Evolutionary conservation across 2,888 invertebrate species (phyloP), one percentile per base, ranked within the genome.

Genomic region (Spialia ferax): DNA sequence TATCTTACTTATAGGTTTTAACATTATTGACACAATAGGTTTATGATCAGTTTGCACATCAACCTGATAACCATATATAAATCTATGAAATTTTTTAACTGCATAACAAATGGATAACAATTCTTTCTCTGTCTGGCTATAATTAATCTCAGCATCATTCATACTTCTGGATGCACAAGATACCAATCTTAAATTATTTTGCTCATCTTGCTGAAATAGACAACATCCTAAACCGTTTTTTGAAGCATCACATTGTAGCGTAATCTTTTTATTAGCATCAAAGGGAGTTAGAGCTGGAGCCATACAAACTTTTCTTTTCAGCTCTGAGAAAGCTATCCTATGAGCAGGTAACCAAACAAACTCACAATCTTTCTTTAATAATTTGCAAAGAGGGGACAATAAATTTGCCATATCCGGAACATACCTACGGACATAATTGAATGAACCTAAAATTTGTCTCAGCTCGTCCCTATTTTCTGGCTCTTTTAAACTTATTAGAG

Each of bases 1-100:
- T n/a, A 38, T 38, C 38, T 38, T 38, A 38, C 38, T n/a, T n/a
- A 38, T 38, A 38, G 38, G 38, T 38, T 38, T 38, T 38, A 38
- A 38, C 38, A 38, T 38, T 38, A 38, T 38, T 5, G 38, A 38
- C n/a, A 38, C 38, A 38, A 15, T 38, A n/a, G 38, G 38, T 38
- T 38, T 38, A 6, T 38, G 38, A 38, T 38, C 38, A 1, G 38
- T 38, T 38, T 38, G 38, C n/a, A 38, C 38, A 38, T 38, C 38
- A 5, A 38, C 38, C 6, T n/a, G 38, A 38, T 38, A 38, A 5
- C 38, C 38, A 38, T 38, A 38, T 4, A 38, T 38, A 15, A 38
- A 38, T 38, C 38, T 38, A 38, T 38, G 38, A 38, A 38, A 38
- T n/a, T 38, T 38, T 38, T 38, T 38, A 38, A 38, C 38, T 38